Evolutionary conservation across 2,113 vertebrate species (phyloP).

Genomic region (Scomber colias): DNA sequence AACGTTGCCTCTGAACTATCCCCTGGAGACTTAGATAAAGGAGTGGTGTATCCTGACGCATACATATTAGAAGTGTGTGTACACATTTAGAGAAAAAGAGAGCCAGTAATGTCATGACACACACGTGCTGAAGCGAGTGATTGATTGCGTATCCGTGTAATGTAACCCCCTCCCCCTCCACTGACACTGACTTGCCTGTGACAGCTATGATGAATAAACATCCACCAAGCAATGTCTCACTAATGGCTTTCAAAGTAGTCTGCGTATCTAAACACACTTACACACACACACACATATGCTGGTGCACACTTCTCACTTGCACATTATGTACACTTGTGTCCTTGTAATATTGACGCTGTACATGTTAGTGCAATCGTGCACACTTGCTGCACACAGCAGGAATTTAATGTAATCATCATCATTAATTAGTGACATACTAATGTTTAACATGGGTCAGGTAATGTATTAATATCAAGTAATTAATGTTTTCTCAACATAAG

Average conservation of each 20-base stretch:
- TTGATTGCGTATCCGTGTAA: conserved; percentile 64
- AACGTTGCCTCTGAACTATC: conserved; percentile 37
- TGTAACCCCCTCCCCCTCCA: conserved; percentile 51
- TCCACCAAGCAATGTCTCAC: conserved; percentile 52
- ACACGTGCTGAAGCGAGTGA: conserved; percentile 30
- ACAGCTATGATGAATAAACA: conserved; percentile 73
- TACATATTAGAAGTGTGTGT: conserved; percentile 5
- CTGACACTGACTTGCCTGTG: conserved; percentile 61
- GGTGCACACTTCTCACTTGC: neutral
- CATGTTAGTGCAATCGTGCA: neutral
- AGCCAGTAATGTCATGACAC: conserved; percentile 33
- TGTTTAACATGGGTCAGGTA: neutral
- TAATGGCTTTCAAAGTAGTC: conserved; percentile 59
- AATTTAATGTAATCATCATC: neutral
- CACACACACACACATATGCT: neutral
- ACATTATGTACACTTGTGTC: too few relatives aligned
- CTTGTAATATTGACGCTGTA: too few relatives aligned
- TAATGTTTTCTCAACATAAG: neutral
- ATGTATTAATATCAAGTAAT: neutral
- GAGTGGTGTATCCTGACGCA: conserved; percentile 7
- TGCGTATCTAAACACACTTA: neutral
- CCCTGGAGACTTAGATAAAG: conserved; percentile 18
- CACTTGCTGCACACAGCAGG: neutral
- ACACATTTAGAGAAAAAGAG: neutral
- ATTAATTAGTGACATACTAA: neutral